Percentiles rank a stretch among this genome's conserved stretches.
These are phyloP conservation scores for Cecropterus lyciades DNA, from an alignment of 1,140 invertebrate species.

Conservation along the genomic window DNA sequence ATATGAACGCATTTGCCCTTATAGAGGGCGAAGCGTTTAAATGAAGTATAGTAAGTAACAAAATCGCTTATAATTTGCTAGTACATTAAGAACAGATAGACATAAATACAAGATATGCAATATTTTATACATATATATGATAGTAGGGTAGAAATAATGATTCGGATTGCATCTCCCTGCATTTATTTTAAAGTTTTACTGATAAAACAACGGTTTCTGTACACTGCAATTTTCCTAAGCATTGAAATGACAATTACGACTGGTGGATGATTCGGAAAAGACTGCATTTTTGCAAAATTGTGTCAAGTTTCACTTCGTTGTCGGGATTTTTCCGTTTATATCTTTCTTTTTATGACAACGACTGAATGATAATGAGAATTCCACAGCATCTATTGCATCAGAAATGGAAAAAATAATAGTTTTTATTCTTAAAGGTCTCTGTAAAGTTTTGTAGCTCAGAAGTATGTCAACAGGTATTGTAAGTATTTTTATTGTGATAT, in stretches of 20 bases:
- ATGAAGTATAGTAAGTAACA: too few species aligned
- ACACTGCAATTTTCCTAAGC: conserved; percentile 35
- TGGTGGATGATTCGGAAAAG: conserved; percentile 26
- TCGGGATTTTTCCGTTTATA: conserved; percentile 26
- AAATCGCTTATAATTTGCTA: too few species aligned
- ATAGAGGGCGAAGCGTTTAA: too few species aligned
- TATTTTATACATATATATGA: too few species aligned
- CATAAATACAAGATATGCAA: conserved; percentile 19
- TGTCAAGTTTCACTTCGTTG: conserved; percentile 36
- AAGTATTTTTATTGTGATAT: neutral
- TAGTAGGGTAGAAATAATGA: neutral
- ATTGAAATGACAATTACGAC: conserved; percentile 36
- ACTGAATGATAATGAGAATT: conserved; percentile 35
- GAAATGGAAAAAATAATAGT: conserved; percentile 30
- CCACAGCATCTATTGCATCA: conserved; percentile 31
- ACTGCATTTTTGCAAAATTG: conserved; percentile 35
- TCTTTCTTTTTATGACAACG: conserved; percentile 30
- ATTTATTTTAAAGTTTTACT: conserved; percentile 31
- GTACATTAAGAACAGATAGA: conserved; percentile 32
- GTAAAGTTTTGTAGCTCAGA: conserved; percentile 2
- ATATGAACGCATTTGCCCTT: too few species aligned
- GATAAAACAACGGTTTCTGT: conserved; percentile 27
- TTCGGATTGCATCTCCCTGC: neutral
- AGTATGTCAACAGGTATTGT: neutral
- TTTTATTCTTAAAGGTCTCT: conserved; percentile 5